Base-by-base conservation (phyloP, 2,888 invertebrate genomes). In the Drosophila greeni region DNA sequence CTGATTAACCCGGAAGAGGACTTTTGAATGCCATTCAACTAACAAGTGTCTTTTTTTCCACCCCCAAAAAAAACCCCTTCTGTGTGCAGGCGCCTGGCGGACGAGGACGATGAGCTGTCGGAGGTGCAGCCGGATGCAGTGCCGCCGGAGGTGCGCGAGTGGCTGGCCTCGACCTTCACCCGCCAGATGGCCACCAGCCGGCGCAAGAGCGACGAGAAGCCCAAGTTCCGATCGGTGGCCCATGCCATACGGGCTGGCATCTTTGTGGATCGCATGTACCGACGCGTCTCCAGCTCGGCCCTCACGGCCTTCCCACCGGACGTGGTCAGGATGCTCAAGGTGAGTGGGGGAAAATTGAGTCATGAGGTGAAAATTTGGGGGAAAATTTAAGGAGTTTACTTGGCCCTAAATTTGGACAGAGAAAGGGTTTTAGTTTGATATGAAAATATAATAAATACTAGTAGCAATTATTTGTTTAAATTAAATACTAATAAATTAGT, bases 71-170 rank as follows among this genome's bases (percentile, higher is more conserved):
- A 51, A n/a, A n/a, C n/a, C 36, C 40, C 48, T 36, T 26, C 34
- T 11, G 31, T 11, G 31, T 70, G 80, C 91, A 95, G 95, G 90
- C 92, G 94, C 82, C 90, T 94, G 88, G 94, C 94, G 40, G 95
- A 95, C 84, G 97, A 97, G 89, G 97, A 97, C 88, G 98, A 98
- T 89, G 98, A 98, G 89, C 90, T 98, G 75, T 96, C 97, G 43
- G 97, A 97, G 89, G 97, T 98, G 58, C 97, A 97, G 86, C 97
- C 97, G 56, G 97, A 98, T 88, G 96, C 97, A 12, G 97, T 98
- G 52, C 98, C 98, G 39, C 96, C 95, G 66, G 98, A 98, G 89
- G 98, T 98, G 42, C 92, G 98, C 78, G 97, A 98, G 89, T 98
- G 98, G 98, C 90, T 98, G 88, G 97, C 97, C 64, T 95, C 97